These are phyloP conservation scores for Limenitis camilla DNA, from an alignment of 2,888 invertebrate species.

Conservation along the genomic window DNA sequence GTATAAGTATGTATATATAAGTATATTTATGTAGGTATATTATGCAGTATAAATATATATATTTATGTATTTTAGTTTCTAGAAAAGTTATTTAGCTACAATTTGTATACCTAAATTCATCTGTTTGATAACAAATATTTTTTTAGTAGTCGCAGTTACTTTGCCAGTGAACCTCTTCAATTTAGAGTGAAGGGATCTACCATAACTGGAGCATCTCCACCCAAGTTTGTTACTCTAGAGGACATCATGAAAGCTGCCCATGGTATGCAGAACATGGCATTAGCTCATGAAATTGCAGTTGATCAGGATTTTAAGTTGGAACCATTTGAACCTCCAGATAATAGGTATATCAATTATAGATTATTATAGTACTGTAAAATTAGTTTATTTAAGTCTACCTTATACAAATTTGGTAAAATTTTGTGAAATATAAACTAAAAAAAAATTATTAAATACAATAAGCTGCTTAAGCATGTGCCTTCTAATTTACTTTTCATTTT, in stretches of 20 bases:
- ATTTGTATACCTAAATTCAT: too few species aligned
- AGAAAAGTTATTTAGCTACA: too few species aligned
- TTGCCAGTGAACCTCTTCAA: slow-evolving; percentile 60
- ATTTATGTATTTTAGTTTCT: too few species aligned
- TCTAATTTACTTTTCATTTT: too few species aligned
- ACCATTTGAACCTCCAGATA: slow-evolving; percentile 84
- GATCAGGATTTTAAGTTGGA: slow-evolving; percentile 93
- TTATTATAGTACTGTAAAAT: background rate
- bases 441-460: too few species aligned
- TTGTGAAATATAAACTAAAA: too few species aligned
- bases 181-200: slow-evolving; percentile 76
- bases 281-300: slow-evolving; percentile 97
- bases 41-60: too few species aligned
- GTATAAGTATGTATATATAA: too few species aligned
- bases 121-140: background rate
- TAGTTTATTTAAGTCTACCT: too few species aligned
- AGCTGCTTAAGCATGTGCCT: too few species aligned
- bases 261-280: slow-evolving; percentile 92
- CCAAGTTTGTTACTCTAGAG: slow-evolving; percentile 87
- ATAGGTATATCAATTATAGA: slow-evolving; percentile 66
- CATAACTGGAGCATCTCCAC: slow-evolving; percentile 83
- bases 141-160: slow-evolving; percentile 42
- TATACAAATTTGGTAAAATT: too few species aligned
- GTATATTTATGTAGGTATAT: too few species aligned
- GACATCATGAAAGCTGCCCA: slow-evolving; percentile 92